A percentile compares a stretch with the other conserved stretches of the same genome.
phyloP scores from a whole-genome alignment of 2,797 vertebrate genomes.

The Okamejei kenojei region DNA sequence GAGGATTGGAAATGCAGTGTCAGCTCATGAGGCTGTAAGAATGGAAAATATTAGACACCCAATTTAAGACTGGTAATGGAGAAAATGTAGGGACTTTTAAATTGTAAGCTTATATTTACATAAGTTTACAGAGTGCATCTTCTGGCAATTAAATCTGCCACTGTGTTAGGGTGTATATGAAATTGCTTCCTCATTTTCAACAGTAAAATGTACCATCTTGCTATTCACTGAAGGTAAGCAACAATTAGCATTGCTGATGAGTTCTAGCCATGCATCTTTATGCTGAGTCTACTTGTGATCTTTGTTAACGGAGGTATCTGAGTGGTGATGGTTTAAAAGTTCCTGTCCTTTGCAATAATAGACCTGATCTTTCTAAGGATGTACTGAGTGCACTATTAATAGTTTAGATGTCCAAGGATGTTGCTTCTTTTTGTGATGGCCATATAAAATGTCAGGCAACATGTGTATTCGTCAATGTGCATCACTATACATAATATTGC shows the following conservation, averaged over 20 bases:
- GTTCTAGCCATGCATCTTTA: background rate
- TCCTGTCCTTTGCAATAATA: too few species aligned
- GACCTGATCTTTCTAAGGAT: too few species aligned
- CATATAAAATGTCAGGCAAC: too few species aligned
- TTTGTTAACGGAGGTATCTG: background rate
- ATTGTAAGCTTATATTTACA: background rate
- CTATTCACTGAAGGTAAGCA: background rate
- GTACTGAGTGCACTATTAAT: too few species aligned
- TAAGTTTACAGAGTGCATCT: background rate
- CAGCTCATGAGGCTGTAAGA: slow-evolving; percentile 15
- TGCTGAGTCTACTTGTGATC: background rate
- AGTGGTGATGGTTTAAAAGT: background rate
- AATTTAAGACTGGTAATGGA: background rate
- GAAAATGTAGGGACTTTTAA: slow-evolving; percentile 10
- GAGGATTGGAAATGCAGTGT: slow-evolving; percentile 27
- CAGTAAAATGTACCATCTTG: background rate
- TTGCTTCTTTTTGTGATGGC: too few species aligned
- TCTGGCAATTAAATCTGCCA: background rate
- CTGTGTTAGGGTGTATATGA: background rate
- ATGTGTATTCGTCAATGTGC: too few species aligned
- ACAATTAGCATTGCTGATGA: background rate
- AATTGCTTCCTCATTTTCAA: background rate
- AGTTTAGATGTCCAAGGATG: too few species aligned
- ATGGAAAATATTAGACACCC: background rate
- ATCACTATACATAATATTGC: too few species aligned